These are phyloP conservation scores for Muschampia staudingeri DNA, from an alignment of 2,888 invertebrate genomes.

Conservation along the genomic window DNA sequence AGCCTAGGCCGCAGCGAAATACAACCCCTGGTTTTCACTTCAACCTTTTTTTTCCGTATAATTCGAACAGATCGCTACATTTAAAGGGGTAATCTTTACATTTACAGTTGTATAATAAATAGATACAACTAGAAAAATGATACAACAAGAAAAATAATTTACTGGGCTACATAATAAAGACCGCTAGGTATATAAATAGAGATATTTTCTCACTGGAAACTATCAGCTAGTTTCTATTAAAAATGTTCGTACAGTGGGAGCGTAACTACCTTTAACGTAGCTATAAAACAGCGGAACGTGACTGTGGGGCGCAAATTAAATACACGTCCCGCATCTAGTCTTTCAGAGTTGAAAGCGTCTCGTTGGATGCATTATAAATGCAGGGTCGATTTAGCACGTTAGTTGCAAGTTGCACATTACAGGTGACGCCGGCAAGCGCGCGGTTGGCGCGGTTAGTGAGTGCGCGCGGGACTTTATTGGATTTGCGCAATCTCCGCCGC, in stretches of 20 bases:
- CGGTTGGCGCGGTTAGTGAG: background rate
- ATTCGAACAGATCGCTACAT: too few species aligned
- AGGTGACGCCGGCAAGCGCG: background rate
- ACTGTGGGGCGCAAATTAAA: background rate
- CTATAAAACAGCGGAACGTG: background rate
- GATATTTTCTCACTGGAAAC: background rate
- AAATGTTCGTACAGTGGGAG: background rate
- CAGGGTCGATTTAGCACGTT: constrained; percentile 33
- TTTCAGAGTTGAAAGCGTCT: constrained; percentile 26
- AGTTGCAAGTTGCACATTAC: constrained; percentile 5
- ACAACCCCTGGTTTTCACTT: too few species aligned
- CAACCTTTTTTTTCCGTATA: too few species aligned
- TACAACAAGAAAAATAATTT: too few species aligned
- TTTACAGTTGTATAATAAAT: too few species aligned
- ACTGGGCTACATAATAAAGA: too few species aligned
- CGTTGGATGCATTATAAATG: constrained; percentile 35
- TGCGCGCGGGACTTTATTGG: constrained; percentile 31
- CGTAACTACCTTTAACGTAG: background rate
- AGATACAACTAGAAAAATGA: too few species aligned
- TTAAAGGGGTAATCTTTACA: too few species aligned
- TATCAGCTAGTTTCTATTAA: background rate
- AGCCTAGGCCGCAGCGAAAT: too few species aligned
- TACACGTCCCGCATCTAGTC: constrained; percentile 5
- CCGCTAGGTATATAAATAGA: background rate
- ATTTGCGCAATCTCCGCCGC: constrained; percentile 45